Conservation (phyloP, 2,113 vertebrate species). For the Oceanites oceanicus region DNA sequence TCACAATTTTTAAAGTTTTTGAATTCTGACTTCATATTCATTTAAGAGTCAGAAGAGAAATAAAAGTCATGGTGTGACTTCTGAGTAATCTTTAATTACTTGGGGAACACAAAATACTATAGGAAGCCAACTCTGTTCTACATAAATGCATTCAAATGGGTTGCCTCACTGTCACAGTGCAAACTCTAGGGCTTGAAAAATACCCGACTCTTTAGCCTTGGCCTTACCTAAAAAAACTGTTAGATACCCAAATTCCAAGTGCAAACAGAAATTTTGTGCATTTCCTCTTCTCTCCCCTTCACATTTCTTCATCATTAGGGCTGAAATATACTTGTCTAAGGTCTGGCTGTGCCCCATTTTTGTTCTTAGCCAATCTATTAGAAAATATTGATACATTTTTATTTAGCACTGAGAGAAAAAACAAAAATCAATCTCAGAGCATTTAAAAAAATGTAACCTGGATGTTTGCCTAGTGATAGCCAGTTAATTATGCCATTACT, state of each 20-base stretch:
- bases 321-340: neutral
- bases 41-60: neutral
- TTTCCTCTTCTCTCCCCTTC: neutral
- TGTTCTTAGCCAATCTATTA: neutral
- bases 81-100: neutral
- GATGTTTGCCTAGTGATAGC: neutral
- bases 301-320: neutral
- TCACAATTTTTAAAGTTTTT: rapidly evolving
- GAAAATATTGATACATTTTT: neutral
- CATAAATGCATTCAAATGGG: neutral
- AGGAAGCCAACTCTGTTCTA: rapidly evolving
- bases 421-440: neutral
- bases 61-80: neutral
- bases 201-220: neutral
- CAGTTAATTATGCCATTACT: neutral
- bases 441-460: neutral
- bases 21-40: neutral
- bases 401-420: neutral
- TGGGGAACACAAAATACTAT: neutral
- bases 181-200: neutral
- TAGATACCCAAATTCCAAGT: neutral
- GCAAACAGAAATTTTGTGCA: neutral
- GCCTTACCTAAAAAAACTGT: neutral
- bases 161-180: neutral
- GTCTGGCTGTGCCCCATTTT: neutral